phyloP scores from a whole-genome alignment of 2,888 invertebrate species.

The Calameuta filiformis region DNA sequence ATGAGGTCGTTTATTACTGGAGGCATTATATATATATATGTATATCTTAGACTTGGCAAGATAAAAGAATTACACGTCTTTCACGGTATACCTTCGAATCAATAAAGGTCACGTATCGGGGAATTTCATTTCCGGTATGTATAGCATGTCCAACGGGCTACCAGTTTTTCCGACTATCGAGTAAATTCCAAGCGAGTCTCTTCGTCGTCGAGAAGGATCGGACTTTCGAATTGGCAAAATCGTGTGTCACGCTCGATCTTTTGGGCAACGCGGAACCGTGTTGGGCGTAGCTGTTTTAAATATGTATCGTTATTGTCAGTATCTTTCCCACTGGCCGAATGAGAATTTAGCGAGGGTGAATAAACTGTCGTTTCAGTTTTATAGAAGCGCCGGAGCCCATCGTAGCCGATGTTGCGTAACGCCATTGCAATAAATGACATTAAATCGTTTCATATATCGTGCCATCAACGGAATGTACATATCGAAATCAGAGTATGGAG shows the following conservation, averaged over 20 bases:
- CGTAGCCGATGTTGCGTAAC: background rate
- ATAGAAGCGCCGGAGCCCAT: background rate
- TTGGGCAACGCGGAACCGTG: background rate
- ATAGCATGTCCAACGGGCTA: constrained; percentile 40
- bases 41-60: background rate
- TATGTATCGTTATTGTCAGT: background rate
- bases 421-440: background rate
- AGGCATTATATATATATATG: background rate
- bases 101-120: background rate
- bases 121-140: constrained; percentile 52
- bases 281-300: background rate
- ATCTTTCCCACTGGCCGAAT: background rate
- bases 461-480: background rate
- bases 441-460: background rate
- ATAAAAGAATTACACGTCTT: background rate
- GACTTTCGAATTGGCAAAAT: constrained; percentile 56
- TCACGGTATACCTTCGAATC: background rate
- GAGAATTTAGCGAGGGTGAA: background rate
- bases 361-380: background rate
- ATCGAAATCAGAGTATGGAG: background rate
- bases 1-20: background rate
- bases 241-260: constrained; percentile 49
- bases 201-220: constrained; percentile 17
- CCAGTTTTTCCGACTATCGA: constrained; percentile 33
- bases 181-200: constrained; percentile 30